Evolutionary conservation across 2,113 vertebrate genomes (phyloP).

Genomic region (Corythaixoides concolor): DNA sequence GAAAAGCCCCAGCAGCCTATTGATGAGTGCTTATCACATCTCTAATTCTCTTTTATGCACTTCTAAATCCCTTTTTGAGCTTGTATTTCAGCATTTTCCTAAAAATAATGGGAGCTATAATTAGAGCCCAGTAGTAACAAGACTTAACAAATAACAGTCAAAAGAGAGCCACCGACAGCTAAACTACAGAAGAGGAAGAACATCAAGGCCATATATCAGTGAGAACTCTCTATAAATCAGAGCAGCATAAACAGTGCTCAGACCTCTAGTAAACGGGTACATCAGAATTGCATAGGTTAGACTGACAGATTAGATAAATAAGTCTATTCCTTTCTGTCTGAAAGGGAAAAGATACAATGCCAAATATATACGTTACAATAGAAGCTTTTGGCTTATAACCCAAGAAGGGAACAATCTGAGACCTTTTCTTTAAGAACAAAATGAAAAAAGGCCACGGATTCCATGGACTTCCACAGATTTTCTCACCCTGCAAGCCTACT

Average conservation of each 20-base stretch:
- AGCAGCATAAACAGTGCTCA: constrained; percentile 7
- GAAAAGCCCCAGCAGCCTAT: constrained; percentile 34
- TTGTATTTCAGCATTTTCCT: constrained; percentile 28
- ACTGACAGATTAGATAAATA: constrained; percentile 31
- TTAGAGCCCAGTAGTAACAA: constrained; percentile 41
- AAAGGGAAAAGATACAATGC: neutral
- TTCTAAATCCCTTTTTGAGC: constrained; percentile 42
- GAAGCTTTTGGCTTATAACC: neutral
- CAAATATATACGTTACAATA: neutral
- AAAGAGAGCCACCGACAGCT: constrained; percentile 15
- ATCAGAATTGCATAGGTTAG: neutral
- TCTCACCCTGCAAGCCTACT: neutral
- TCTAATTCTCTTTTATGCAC: constrained; percentile 39
- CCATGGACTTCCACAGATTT: neutral
- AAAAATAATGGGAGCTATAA: constrained; percentile 56
- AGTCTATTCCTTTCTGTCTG: neutral
- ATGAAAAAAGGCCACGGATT: too few species aligned
- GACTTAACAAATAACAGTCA: constrained; percentile 41
- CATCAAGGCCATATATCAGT: neutral
- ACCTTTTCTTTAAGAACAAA: neutral
- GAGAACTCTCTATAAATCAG: constrained; percentile 5
- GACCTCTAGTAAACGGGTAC: neutral
- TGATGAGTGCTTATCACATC: constrained; percentile 49
- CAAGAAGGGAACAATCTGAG: neutral
- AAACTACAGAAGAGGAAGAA: constrained; percentile 10